Evolutionary conservation across 2,113 vertebrate species (phyloP).

Genomic region (Pavo muticus): DNA sequence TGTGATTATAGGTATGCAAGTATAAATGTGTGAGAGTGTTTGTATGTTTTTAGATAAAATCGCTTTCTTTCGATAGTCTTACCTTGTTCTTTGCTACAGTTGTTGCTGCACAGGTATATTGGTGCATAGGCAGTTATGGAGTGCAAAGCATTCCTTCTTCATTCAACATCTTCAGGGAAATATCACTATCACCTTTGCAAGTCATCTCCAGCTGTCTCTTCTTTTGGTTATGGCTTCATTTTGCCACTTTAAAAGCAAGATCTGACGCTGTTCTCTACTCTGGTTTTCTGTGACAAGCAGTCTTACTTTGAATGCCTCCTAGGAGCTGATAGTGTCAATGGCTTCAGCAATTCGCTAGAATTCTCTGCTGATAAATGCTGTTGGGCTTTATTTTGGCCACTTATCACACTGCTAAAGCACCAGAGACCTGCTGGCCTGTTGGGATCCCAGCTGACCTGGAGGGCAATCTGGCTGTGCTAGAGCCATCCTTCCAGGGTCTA

Average conservation of each 20-base stretch:
- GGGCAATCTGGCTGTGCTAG: neutral
- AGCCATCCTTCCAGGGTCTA: neutral
- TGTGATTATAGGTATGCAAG: neutral
- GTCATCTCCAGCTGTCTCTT: neutral
- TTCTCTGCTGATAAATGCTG: neutral
- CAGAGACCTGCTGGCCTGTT: fast-evolving
- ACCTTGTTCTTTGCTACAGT: neutral
- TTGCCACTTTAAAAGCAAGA: neutral
- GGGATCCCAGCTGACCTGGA: neutral
- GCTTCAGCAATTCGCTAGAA: neutral
- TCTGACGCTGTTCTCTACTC: neutral
- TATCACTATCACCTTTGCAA: neutral
- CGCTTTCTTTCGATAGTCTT: neutral
- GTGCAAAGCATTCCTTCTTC: neutral
- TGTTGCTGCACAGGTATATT: neutral
- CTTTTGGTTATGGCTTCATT: neutral
- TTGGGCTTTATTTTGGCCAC: neutral
- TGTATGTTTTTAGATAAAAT: neutral
- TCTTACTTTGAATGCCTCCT: neutral
- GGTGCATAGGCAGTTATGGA: neutral
- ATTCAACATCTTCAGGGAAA: neutral
- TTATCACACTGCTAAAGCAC: neutral
- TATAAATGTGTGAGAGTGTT: neutral
- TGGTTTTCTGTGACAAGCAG: neutral
- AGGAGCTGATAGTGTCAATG: neutral